Evolutionary conservation across 2,113 vertebrate genomes (phyloP).

Genomic region (Rhineura floridana): DNA sequence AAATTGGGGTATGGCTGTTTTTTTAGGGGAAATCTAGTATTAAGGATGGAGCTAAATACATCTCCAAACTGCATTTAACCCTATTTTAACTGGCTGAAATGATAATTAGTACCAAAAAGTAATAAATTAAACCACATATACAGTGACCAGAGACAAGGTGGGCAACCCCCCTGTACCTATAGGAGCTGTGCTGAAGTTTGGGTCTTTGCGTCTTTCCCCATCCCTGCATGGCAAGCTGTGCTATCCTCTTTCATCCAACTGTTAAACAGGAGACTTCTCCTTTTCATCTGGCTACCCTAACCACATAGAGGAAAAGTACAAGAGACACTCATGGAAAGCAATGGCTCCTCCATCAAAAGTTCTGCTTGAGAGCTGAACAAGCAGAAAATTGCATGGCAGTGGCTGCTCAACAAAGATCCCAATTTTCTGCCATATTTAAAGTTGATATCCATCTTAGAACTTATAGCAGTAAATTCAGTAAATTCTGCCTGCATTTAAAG

Average conservation of each 20-base stretch:
- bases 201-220: not conserved
- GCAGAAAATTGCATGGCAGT: not conserved
- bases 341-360: not conserved
- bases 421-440: not conserved
- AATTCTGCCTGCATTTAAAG: not conserved
- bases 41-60: not conserved
- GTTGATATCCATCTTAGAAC: too few relatives aligned
- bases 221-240: not conserved
- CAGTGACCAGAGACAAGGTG: not conserved
- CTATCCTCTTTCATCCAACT: not conserved
- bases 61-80: not conserved
- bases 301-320: not conserved
- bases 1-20: not conserved
- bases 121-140: not conserved
- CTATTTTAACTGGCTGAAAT: not conserved
- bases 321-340: not conserved
- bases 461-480: too few relatives aligned
- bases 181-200: not conserved
- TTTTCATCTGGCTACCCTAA: not conserved
- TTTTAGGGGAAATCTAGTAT: not conserved
- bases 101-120: not conserved
- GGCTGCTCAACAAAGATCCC: constrained; percentile 3
- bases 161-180: not conserved
- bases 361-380: not conserved
- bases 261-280: not conserved